Evolutionary conservation across 2,113 vertebrate genomes (phyloP), one percentile per base, ranked within the genome.

Genomic region (Pantherophis guttatus): DNA sequence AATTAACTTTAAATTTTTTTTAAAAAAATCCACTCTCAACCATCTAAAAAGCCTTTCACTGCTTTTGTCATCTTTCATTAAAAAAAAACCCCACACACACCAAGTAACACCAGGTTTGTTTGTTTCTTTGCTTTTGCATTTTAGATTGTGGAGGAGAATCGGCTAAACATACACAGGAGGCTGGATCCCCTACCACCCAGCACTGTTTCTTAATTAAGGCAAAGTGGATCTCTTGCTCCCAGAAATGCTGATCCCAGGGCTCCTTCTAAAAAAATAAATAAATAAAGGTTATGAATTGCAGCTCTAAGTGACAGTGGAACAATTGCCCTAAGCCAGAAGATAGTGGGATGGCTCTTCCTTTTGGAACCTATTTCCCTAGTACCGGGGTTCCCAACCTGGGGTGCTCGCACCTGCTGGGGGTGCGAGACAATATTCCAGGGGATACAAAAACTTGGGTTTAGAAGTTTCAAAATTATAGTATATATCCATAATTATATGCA

Each of bases 1-100:
- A 89, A 93, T 91, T 4, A n/a, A 58, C 75, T 11, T 48, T 5
- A 39, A 26, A n/a, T 48, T 52, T 21, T 48, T 19, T 58, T 23
- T 15, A 13, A 33, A 33, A 44, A 89, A 89, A 59, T 39, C 26
- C 23, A 11, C 12, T 9, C 8, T 54, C 55, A 55, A 17, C 17
- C n/a, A 26, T 57, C 55, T 0, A 2, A 93, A 75, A 62, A 92
- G 39, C 88, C 1, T 3, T 75, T 9, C 12, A 0, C 87, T 54
- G 53, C 52, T 91, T 88, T 88, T 88, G 8, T 86, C 52, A 90
- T 94, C 70, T 90, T 88, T 52, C n/a, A 50, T 90, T 92, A 44
- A 44, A 86, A 86, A 54, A 33, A 53, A 62, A 50, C 9, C 0
- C 9, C 0, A 50, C 9, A 1, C 7, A 1, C 9, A 52, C 5